phyloP scores from a whole-genome alignment of 2,113 vertebrate species.

The Nymphicus hollandicus region DNA sequence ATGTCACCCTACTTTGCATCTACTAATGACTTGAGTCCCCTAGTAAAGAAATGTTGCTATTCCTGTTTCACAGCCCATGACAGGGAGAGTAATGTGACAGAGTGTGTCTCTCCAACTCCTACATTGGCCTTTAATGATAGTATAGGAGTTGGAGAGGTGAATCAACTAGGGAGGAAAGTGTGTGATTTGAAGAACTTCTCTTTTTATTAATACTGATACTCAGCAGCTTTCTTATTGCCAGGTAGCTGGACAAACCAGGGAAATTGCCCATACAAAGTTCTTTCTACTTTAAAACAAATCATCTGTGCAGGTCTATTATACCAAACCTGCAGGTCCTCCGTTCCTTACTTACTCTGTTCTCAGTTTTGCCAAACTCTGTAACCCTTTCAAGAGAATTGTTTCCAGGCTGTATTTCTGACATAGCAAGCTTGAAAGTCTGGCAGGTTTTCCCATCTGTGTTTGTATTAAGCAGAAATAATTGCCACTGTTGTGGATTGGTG shows the following conservation, averaged over 20 bases:
- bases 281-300: background rate
- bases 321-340: background rate
- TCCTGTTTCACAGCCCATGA: background rate
- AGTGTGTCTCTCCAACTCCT: background rate
- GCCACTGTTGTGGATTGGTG: background rate
- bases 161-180: background rate
- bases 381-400: background rate
- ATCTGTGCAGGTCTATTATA: background rate
- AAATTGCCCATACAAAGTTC: background rate
- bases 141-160: background rate
- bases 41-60: background rate
- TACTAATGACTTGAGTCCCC: background rate
- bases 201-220: background rate
- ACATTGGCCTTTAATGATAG: background rate
- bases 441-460: background rate
- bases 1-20: background rate
- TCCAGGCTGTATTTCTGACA: background rate
- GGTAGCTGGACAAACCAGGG: background rate
- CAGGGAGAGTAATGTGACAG: background rate
- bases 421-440: background rate
- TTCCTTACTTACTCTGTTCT: background rate
- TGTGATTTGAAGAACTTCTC: background rate
- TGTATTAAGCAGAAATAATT: background rate
- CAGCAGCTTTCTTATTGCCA: background rate
- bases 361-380: background rate